Evolutionary conservation across 2,888 invertebrate genomes (phyloP), one percentile per base, ranked within the genome.

Genomic region (Polylopha cassiicola): DNA sequence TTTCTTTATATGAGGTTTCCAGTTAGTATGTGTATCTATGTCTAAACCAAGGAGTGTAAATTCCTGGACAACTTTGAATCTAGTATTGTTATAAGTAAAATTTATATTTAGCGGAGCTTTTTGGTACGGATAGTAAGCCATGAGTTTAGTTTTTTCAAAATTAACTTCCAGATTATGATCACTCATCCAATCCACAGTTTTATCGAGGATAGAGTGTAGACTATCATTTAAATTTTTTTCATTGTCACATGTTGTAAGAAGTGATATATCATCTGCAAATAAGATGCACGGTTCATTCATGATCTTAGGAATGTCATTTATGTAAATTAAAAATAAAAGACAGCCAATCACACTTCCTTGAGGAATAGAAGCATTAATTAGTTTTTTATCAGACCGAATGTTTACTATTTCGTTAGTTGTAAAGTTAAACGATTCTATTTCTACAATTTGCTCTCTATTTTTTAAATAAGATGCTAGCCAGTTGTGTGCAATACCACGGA

Each of bases 201-300:
- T 2, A n/a, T 32, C 24, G 3, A 44, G 15, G 5, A 13, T 41
- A 13, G 17, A 20, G 17, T 32, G 18, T 15, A 44, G 15, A 5
- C 9, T 27, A n/a, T 27, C 13, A 4, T 37, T 29, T 30, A 42
- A 24, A 13, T 38, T 26, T 13, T 9, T 13, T 3, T n/a, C 16
- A 21, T 42, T 30, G 4, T 14, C 6, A 18, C 42, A 45, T 10
- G 30, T 21, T 9, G 37, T 26, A 11, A 42, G 9, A 17, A 42
- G 9, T 9, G 43, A 39, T 6, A 43, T 39, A 22, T 46, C 46
- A 13, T 46, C 44, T 2, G 44, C 44, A 20, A 37, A 44, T 17
- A 44, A 27, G 4, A 36, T 11, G 17, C 27, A 32, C 2, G 9
- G 9, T 6, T 16, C 20, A 13, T 27, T 8, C 8, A 44, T 39